A percentile compares a stretch with the other conserved stretches of the same genome.
Conservation (phyloP, 2,888 invertebrate genomes). For the Xylocampa areola region DNA sequence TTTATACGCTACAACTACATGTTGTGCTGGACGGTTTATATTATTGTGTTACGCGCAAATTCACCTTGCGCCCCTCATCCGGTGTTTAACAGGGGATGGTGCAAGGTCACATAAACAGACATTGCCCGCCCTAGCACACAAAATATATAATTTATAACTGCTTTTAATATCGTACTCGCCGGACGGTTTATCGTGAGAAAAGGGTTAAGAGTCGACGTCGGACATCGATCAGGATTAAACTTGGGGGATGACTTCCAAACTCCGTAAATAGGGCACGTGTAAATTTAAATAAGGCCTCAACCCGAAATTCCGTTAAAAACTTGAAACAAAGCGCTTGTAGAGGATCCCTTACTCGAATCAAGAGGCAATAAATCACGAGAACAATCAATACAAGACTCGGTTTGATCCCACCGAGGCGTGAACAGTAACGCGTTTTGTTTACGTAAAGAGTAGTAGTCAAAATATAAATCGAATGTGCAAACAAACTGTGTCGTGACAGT, state of each 20-base stretch:
- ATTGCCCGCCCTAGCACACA: constrained; percentile 51
- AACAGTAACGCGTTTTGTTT: constrained; percentile 35
- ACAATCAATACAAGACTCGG: constrained; percentile 65
- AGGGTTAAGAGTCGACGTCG: constrained; percentile 54
- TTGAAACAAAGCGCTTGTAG: constrained; percentile 63
- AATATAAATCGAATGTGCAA: constrained; percentile 28
- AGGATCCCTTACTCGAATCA: constrained; percentile 57
- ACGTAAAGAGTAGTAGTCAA: constrained; percentile 32
- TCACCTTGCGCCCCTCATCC: constrained; percentile 73
- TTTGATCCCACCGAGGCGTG: constrained; percentile 31
- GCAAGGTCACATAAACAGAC: constrained; percentile 73
- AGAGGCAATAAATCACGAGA: constrained; percentile 70
- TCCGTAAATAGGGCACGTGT: constrained; percentile 61
- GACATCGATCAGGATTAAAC: constrained; percentile 65
- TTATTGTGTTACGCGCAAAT: constrained; percentile 65
- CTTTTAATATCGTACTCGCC: constrained; percentile 50
- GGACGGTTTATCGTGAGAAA: constrained; percentile 69
- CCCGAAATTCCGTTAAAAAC: constrained; percentile 62
- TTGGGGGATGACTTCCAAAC: constrained; percentile 64
- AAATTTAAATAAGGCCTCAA: constrained; percentile 56
- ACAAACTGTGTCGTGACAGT: constrained; percentile 20
- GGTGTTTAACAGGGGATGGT: constrained; percentile 65
- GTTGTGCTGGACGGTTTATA: constrained; percentile 58
- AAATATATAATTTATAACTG: constrained; percentile 69
- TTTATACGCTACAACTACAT: constrained; percentile 60